Evolutionary conservation across 2,113 vertebrate species (phyloP).

Genomic region (Picathartes gymnocephalus): DNA sequence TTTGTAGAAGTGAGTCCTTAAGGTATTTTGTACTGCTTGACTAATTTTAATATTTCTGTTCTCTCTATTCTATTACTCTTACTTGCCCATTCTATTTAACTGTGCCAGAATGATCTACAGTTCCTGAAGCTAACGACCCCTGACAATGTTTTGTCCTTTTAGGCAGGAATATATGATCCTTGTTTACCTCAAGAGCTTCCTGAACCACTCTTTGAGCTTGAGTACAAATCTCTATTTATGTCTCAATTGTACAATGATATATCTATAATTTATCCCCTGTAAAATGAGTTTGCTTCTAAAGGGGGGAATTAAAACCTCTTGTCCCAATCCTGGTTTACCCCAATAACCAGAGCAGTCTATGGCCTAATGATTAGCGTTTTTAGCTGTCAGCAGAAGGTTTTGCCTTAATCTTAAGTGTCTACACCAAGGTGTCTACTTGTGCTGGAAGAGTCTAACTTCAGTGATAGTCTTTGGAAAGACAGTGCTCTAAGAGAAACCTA

Average conservation of each 20-base stretch:
- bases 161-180: not conserved
- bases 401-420: not conserved
- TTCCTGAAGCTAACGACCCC: not conserved
- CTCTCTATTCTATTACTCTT: not conserved
- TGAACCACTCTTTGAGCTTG: not conserved
- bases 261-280: not conserved
- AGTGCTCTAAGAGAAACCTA: not conserved
- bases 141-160: not conserved
- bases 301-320: not conserved
- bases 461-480: not conserved
- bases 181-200: not conserved
- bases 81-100: not conserved
- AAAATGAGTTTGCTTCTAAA: not conserved
- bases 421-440: not conserved
- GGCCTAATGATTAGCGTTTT: not conserved
- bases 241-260: not conserved
- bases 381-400: not conserved
- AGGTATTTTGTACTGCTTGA: not conserved
- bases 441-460: not conserved
- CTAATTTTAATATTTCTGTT: not conserved
- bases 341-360: not conserved
- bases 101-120: not conserved
- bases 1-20: not conserved
- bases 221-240: not conserved
- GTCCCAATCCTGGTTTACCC: not conserved